Conservation (phyloP, 2,888 invertebrate genomes). For the Drosophila mercatorum region DNA sequence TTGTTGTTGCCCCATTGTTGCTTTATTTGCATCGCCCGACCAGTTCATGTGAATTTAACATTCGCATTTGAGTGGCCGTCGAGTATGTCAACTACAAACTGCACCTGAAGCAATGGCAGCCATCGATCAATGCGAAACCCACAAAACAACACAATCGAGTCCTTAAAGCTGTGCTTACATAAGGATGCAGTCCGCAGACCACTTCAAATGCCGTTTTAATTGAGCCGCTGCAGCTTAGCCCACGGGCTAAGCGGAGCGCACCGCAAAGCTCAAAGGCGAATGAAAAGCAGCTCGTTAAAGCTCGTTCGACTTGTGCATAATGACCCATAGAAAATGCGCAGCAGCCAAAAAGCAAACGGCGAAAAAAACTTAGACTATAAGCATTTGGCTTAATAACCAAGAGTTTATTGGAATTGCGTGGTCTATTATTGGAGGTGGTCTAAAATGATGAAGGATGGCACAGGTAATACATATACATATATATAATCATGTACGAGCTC, state of each 20-base stretch:
- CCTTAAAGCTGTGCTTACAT: conserved; percentile 43
- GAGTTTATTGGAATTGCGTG: not conserved
- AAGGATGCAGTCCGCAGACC: conserved; percentile 23
- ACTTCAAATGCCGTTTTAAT: conserved; percentile 69
- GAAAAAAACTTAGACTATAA: not conserved
- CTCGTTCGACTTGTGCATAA: conserved; percentile 27
- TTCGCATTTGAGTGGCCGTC: conserved; percentile 42
- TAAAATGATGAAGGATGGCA: too few species aligned
- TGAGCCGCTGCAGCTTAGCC: conserved; percentile 54
- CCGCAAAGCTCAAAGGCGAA: conserved; percentile 12
- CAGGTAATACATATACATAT: too few species aligned
- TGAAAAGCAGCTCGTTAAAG: conserved; percentile 12
- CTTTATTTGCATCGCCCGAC: conserved; percentile 2
- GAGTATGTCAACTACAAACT: conserved; percentile 43
- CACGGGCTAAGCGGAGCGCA: conserved; percentile 23
- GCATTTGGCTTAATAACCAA: not conserved
- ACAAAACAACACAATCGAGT: conserved; percentile 41
- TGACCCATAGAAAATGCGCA: conserved; percentile 16
- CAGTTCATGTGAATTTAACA: conserved; percentile 55
- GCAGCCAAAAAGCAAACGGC: conserved; percentile 5
- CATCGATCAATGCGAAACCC: conserved; percentile 50
- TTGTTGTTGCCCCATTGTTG: conserved; percentile 22
- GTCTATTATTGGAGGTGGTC: too few species aligned
- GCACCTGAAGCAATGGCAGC: conserved; percentile 28
- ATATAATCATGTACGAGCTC: too few species aligned